These are phyloP conservation scores for Ochlodes sylvanus DNA, from an alignment of 2,888 invertebrate species.

Conservation along the genomic window DNA sequence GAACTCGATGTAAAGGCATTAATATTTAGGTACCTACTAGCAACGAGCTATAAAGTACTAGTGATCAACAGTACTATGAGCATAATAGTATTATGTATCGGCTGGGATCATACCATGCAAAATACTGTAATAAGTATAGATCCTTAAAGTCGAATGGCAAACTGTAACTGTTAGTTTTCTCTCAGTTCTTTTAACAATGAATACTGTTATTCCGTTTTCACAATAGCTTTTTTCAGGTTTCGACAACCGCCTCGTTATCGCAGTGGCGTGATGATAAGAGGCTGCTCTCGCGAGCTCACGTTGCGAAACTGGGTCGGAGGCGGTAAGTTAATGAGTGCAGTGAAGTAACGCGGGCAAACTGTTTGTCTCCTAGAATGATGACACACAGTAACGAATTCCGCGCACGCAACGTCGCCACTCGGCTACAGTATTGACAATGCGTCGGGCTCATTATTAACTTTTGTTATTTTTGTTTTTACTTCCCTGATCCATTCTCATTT, in stretches of 20 bases:
- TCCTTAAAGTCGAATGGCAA: not conserved
- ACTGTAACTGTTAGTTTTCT: not conserved
- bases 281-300: slow-evolving; percentile 44
- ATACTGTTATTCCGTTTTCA: not conserved
- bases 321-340: slow-evolving; percentile 41
- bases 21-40: too few species aligned
- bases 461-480: not conserved
- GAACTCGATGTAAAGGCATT: too few species aligned
- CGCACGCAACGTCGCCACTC: not conserved
- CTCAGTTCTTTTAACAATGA: not conserved
- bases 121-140: too few species aligned
- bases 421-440: not conserved
- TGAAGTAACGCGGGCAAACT: slow-evolving; percentile 37
- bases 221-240: slow-evolving; percentile 37
- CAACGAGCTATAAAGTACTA: too few species aligned
- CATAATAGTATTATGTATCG: too few species aligned
- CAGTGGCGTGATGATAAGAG: slow-evolving; percentile 48
- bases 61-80: too few species aligned
- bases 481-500: not conserved
- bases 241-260: slow-evolving; percentile 48
- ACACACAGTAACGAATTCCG: slow-evolving; percentile 5
- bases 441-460: not conserved
- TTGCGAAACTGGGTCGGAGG: slow-evolving; percentile 52
- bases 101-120: too few species aligned
- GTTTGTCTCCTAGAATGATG: not conserved